Evolutionary conservation across 2,797 vertebrate genomes (phyloP), one percentile per base, ranked within the genome.

Genomic region (Myotis planiceps): DNA sequence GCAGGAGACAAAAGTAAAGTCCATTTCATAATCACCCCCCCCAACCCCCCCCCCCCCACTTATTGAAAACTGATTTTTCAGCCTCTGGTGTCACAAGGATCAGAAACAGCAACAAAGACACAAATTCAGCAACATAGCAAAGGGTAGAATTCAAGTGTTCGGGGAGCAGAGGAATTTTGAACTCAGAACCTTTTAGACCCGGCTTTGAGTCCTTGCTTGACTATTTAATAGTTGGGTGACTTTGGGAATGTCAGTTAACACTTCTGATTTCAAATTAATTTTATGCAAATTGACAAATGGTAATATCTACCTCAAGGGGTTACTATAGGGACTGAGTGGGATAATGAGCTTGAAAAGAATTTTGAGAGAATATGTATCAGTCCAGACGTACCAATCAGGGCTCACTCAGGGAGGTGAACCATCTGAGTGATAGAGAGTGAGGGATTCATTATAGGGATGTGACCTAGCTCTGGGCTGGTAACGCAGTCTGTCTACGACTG

Each of bases 51-150:
- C 19, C 51, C 6, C 6, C 6, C 21, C n/a, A n/a, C n/a, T n/a
- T n/a, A n/a, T n/a, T 37, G 32, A 79, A 94, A 89, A 49, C 25
- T 60, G n/a, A 32, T n/a, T 58, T 86, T 39, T 95, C 51, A 89
- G 83, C 8, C 29, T 87, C 69, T 32, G 25, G 25, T 86, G 58
- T 55, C 3, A 47, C 3, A 7, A 81, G 63, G 69, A 78, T 78
- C 45, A 89, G 47, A 79, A 74, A 55, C 10, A 76, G 39, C 14
- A 63, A 58, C 19, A 39, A 55, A 37, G 32, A 85, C 23, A 69
- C 71, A 89, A 16, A 82, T 29, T 86, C 37, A 71, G 74, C 32
- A 18, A 15, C 34, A 23, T 49, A 69, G 72, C 29, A 42, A 90
- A 84, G 34, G 34, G 14, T 63, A 39, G 25, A 63, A n/a, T 88